A percentile compares a stretch with the other conserved stretches of the same genome.
Evolutionary conservation across 35 echinoderm and acorn worm species (phyloP).

Genomic region (Lytechinus variegatus): DNA sequence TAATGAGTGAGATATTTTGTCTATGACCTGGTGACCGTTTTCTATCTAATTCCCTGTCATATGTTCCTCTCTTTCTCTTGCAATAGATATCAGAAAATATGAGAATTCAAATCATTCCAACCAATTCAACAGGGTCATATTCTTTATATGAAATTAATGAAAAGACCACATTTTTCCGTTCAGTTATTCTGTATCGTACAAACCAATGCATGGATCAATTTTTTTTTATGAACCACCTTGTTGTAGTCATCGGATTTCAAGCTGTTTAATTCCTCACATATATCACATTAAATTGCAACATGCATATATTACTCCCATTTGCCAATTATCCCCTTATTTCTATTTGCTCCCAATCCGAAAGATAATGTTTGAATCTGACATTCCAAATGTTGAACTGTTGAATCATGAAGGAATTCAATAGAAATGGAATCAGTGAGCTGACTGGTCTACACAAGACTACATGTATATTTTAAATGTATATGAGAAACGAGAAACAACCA

Average conservation of each 20-base stretch:
- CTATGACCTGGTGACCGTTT: background rate
- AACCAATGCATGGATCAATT: background rate
- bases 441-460: too few relatives aligned
- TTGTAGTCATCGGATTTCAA: background rate
- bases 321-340: background rate
- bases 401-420: too few relatives aligned
- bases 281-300: too few relatives aligned
- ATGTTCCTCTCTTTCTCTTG: background rate
- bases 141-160: background rate
- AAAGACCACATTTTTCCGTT: background rate
- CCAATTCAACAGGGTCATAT: background rate
- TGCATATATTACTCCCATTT: background rate
- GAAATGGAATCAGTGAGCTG: too few relatives aligned
- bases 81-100: background rate
- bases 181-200: background rate
- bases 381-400: too few relatives aligned
- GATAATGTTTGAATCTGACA: background rate
- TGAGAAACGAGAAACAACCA: too few relatives aligned
- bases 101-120: slow-evolving; percentile 1
- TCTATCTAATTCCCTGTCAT: background rate
- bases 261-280: background rate
- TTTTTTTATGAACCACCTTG: background rate
- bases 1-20: too few relatives aligned
- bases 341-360: background rate
- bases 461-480: too few relatives aligned